phyloP scores from a whole-genome alignment of 2,113 vertebrate species.

The Toxotes jaculatrix region DNA sequence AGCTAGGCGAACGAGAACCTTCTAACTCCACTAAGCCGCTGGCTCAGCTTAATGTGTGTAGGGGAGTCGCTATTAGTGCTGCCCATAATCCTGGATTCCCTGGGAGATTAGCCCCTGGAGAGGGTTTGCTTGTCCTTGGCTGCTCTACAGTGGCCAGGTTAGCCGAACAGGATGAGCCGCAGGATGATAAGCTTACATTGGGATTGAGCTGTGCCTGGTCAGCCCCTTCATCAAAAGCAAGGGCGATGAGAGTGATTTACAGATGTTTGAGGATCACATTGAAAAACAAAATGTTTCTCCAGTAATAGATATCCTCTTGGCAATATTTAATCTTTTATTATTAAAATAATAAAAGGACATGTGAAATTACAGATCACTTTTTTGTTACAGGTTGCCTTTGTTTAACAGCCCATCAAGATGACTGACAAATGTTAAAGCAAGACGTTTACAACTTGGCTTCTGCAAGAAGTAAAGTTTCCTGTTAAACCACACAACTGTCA shows the following conservation, averaged over 20 bases:
- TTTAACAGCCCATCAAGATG: background rate
- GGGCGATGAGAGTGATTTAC: conserved; percentile 4
- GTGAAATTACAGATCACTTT: background rate
- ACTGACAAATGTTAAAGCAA: background rate
- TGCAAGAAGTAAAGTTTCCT: background rate
- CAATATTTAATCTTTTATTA: background rate
- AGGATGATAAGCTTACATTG: conserved; percentile 54
- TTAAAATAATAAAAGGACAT: background rate
- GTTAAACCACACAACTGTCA: background rate
- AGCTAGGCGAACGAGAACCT: conserved; percentile 28
- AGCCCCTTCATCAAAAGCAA: conserved; percentile 47
- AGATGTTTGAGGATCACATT: background rate
- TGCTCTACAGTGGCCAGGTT: conserved; percentile 60
- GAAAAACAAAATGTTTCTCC: background rate
- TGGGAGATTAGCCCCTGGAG: conserved; percentile 65
- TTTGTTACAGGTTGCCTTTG: background rate
- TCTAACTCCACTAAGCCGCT: conserved; percentile 51
- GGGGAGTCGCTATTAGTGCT: conserved; percentile 64
- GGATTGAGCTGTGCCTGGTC: conserved; percentile 31
- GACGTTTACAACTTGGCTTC: background rate
- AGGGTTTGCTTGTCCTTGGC: conserved; percentile 51
- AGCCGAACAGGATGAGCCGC: conserved; percentile 53
- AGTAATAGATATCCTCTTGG: background rate
- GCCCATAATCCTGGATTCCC: conserved; percentile 71
- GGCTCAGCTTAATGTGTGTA: conserved; percentile 52